Conservation (phyloP, 2,888 invertebrate genomes). For the Drosophila flavopinicola region DNA sequence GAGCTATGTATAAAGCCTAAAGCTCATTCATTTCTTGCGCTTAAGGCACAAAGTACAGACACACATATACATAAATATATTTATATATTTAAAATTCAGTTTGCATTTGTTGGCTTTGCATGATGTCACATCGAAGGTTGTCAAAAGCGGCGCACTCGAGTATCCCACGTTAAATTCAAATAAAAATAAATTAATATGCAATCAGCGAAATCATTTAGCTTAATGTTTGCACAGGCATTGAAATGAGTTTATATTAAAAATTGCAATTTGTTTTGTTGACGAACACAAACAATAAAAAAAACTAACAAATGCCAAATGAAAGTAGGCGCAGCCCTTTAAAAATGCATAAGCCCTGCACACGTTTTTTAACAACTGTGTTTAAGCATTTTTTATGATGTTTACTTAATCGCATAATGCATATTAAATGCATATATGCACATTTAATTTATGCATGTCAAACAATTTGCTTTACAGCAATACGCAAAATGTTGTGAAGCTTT, state of each 20-base stretch:
- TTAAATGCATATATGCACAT: not conserved
- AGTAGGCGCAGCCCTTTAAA: slow-evolving; percentile 11
- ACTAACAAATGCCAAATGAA: slow-evolving; percentile 10
- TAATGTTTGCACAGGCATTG: slow-evolving; percentile 25
- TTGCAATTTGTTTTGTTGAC: slow-evolving; percentile 43
- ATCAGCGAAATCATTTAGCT: slow-evolving; percentile 55
- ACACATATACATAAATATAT: not conserved
- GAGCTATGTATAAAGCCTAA: not conserved
- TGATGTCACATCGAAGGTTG: slow-evolving; percentile 38
- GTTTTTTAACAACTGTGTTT: slow-evolving; percentile 9
- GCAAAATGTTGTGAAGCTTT: not conserved
- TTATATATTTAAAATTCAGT: slow-evolving; percentile 48
- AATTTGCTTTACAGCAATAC: slow-evolving; percentile 17
- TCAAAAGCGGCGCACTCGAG: slow-evolving; percentile 5
- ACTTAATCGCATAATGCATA: slow-evolving; percentile 12
- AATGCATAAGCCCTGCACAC: not conserved
- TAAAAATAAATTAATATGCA: slow-evolving; percentile 64
- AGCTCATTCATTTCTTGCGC: not conserved
- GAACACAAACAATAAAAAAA: slow-evolving; percentile 21
- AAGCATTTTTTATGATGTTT: slow-evolving; percentile 16
- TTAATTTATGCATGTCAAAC: slow-evolving; percentile 30
- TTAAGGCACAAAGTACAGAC: not conserved
- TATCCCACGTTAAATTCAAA: slow-evolving; percentile 40
- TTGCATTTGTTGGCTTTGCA: slow-evolving; percentile 40
- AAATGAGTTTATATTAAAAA: slow-evolving; percentile 29